These are phyloP conservation scores for Oscarella lobularis DNA, from an alignment of 37 sponge, comb jelly and placozoan genomes.

Conservation along the genomic window DNA sequence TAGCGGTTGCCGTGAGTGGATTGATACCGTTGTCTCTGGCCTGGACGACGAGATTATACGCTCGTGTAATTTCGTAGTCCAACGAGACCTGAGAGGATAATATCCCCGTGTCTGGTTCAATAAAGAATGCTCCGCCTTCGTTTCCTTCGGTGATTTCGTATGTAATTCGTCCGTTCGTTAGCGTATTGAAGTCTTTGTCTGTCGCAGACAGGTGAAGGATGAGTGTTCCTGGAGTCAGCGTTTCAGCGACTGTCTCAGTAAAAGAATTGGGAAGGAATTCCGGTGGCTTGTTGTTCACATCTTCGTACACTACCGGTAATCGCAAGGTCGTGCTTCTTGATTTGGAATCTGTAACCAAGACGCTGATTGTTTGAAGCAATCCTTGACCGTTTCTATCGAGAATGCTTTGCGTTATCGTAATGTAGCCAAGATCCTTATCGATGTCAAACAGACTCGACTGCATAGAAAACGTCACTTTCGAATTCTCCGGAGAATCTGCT, in stretches of 20 bases:
- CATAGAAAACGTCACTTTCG: neutral
- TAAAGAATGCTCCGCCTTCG: neutral
- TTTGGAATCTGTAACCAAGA: neutral
- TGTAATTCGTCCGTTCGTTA: neutral
- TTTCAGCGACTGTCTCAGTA: neutral
- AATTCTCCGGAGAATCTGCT: neutral
- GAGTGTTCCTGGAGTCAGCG: neutral
- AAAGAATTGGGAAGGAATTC: neutral
- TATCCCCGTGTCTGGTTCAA: neutral
- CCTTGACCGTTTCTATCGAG: no score
- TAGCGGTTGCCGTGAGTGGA: neutral
- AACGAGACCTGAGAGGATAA: neutral
- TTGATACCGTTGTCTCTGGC: neutral
- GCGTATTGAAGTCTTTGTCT: neutral
- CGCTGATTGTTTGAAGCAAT: neutral
- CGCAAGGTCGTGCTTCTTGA: neutral
- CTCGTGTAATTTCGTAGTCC: neutral
- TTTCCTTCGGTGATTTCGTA: neutral
- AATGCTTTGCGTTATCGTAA: neutral
- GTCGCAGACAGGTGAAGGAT: neutral
- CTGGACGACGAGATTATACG: neutral
- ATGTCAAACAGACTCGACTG: neutral
- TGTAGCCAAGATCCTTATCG: neutral
- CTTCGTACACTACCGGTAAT: neutral
- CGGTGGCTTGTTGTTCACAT: neutral